Evolutionary conservation across 2,113 vertebrate species (phyloP).

Genomic region (Copsychus sechellarum): DNA sequence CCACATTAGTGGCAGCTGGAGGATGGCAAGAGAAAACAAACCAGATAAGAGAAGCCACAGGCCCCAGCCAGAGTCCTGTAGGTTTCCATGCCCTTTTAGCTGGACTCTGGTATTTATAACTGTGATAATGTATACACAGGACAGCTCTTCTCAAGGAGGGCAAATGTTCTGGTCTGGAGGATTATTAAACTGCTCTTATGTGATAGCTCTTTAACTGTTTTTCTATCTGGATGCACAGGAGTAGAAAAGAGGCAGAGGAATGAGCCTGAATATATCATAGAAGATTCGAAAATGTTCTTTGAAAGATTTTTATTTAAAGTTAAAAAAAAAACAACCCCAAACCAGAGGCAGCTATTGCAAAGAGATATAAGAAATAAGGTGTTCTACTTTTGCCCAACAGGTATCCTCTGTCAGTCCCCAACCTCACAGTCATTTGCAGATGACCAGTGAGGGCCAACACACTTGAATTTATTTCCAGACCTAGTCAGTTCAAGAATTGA

Average conservation of each 20-base stretch:
- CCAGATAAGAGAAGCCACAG: slow-evolving; percentile 11
- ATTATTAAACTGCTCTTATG: background rate
- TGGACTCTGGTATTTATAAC: background rate
- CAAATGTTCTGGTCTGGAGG: background rate
- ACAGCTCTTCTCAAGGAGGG: background rate
- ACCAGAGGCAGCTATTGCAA: background rate
- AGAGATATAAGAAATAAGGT: background rate
- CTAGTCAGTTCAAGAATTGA: background rate
- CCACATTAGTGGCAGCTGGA: slow-evolving; percentile 55
- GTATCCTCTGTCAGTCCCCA: background rate
- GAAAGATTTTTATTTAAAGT: background rate
- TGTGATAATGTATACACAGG: background rate
- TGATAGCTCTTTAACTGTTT: background rate
- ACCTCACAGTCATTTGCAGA: background rate
- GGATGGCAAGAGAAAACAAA: slow-evolving; percentile 36
- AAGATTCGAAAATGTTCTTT: background rate
- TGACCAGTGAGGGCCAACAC: background rate
- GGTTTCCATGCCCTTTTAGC: background rate
- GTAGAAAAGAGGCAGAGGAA: background rate
- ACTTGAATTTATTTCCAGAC: background rate
- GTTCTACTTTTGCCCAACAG: background rate
- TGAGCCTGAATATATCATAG: background rate
- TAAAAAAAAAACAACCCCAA: background rate
- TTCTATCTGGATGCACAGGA: background rate
- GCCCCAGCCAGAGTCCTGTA: background rate